These are phyloP conservation scores for Notarius quadriscutis DNA, from an alignment of 2,113 vertebrate genomes.

Conservation along the genomic window DNA sequence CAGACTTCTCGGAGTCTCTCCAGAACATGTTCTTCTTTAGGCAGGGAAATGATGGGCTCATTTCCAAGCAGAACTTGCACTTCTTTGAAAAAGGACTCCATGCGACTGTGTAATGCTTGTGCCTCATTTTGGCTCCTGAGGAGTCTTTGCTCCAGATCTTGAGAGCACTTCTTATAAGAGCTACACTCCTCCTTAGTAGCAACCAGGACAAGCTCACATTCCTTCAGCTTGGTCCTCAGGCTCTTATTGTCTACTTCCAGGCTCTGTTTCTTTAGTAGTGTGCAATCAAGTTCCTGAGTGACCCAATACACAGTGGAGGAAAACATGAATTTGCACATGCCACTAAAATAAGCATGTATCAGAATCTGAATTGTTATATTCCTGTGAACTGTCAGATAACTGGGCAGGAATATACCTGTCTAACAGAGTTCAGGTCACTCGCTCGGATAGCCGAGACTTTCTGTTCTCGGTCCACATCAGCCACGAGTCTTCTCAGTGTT, in stretches of 20 bases:
- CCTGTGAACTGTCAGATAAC: background rate
- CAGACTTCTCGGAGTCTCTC: slow-evolving; percentile 70
- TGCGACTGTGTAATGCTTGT: slow-evolving; percentile 57
- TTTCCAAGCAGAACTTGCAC: slow-evolving; percentile 66
- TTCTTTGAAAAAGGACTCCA: slow-evolving; percentile 72
- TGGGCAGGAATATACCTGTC: slow-evolving; percentile 70
- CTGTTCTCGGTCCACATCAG: slow-evolving; percentile 79
- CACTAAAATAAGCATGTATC: background rate
- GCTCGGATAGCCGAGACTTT: slow-evolving; percentile 64
- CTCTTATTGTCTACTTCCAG: slow-evolving; percentile 74
- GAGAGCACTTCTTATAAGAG: slow-evolving; percentile 70
- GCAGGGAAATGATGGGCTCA: slow-evolving; percentile 31
- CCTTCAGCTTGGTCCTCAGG: slow-evolving; percentile 73
- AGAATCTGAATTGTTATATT: background rate
- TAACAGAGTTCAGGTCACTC: slow-evolving; percentile 71
- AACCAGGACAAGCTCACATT: slow-evolving; percentile 71
- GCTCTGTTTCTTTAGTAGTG: slow-evolving; percentile 62
- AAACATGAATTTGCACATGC: background rate
- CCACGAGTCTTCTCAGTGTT: slow-evolving; percentile 81
- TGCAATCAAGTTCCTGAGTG: slow-evolving; percentile 76
- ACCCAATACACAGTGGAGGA: background rate
- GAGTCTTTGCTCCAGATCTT: slow-evolving; percentile 71
- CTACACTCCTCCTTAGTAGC: slow-evolving; percentile 69
- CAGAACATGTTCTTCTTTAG: slow-evolving; percentile 71
- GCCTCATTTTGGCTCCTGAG: slow-evolving; percentile 68